Conservation (phyloP, 2,888 invertebrate genomes). For the Himalopsyche anomala region DNA sequence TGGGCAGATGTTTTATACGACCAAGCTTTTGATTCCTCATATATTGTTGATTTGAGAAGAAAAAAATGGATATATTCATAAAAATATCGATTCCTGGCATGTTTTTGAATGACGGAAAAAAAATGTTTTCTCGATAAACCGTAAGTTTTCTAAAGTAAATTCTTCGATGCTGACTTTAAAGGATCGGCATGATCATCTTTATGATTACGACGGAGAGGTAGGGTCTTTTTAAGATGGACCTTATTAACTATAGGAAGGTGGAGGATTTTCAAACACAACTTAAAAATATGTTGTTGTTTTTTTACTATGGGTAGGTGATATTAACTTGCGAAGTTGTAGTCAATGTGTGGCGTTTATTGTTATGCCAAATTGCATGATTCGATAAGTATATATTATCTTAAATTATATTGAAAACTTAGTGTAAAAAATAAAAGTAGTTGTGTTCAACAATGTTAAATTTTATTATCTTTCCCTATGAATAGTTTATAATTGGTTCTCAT, state of each 20-base stretch:
- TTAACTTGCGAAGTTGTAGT: background rate
- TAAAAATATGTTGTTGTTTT: constrained; percentile 13
- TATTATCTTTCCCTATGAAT: too few species aligned
- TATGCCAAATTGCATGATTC: too few species aligned
- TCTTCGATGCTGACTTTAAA: constrained; percentile 52
- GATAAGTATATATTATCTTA: too few species aligned
- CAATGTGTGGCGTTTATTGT: too few species aligned
- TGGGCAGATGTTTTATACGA: background rate
- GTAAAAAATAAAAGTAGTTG: too few species aligned
- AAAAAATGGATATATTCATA: constrained; percentile 2
- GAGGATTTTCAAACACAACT: constrained; percentile 37
- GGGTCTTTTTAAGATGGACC: constrained; percentile 46
- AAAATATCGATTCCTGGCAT: constrained; percentile 19
- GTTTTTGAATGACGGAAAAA: constrained; percentile 2
- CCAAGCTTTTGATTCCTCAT: background rate
- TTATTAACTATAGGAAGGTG: constrained; percentile 46
- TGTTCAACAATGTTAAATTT: too few species aligned
- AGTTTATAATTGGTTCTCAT: too few species aligned
- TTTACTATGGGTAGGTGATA: background rate
- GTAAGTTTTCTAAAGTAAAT: constrained; percentile 63
- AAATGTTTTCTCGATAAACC: constrained; percentile 51
- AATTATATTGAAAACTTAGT: too few species aligned
- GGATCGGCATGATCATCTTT: constrained; percentile 36
- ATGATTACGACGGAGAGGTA: constrained; percentile 20
- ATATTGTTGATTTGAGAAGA: background rate